Evolutionary conservation across 2,888 invertebrate species (phyloP), one percentile per base, ranked within the genome.

Genomic region (Branchipolynoe longqiensis): DNA sequence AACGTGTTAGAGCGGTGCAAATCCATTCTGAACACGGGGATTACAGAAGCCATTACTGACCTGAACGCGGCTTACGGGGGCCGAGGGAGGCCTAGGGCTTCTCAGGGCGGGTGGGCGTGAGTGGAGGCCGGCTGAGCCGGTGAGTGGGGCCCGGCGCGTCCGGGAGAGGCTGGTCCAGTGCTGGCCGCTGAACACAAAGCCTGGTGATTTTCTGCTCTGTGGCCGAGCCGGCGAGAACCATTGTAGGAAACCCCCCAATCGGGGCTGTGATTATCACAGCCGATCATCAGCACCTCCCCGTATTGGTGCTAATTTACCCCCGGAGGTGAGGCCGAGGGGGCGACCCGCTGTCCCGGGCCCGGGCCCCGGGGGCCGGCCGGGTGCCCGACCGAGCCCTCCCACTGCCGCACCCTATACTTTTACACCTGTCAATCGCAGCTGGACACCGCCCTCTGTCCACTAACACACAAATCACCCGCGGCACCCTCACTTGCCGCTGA

Each of bases 281-380:
- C 31, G 78, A 78, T 78, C 31, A 78, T 78, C 78, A 78, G 78
- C 41, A 41, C 41, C 78, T 54, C 41, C 18, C 54, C 41, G 31
- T 41, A 78, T 78, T 78, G 78, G 78, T 78, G 78, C 78, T 78
- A 78, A 78, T 78, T 78, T 78, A 40, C 36, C 41, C 38, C 73
- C 36, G 40, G 25, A 28, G 62, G 62, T 28, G 62, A 31, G 56
- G 56, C 22, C 25, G 14, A 31, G 62, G 62, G 31, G 12, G 62
- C 28, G 62, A 3, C 36, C 38, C 69, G 36, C 64, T n/a, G 38
- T 38, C 69, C 69, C n/a, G 31, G 62, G 62, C 36, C 36, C 69
- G 69, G 69, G 12, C 48, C n/a, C 48, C 18, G 69, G 1, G 33
- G 69, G 38, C 36, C 18, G 69, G 12, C 28, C 31, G 33, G 64